These are phyloP conservation scores for Cyanistes caeruleus DNA, from an alignment of 2,113 vertebrate species.

Conservation along the genomic window DNA sequence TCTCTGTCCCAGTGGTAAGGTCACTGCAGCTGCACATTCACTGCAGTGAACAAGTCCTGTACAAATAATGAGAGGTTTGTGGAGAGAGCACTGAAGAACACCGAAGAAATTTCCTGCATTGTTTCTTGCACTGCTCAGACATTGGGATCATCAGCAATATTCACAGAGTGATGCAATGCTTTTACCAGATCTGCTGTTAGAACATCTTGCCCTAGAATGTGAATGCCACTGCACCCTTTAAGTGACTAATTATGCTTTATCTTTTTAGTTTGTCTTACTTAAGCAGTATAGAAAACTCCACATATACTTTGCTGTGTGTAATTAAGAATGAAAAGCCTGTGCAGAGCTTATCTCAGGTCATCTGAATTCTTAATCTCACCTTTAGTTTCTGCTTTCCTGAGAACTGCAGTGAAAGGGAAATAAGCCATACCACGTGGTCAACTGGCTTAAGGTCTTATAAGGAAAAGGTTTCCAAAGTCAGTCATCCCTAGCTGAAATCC, in stretches of 20 bases:
- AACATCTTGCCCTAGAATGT: background rate
- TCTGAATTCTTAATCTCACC: background rate
- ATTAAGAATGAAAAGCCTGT: background rate
- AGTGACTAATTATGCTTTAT: background rate
- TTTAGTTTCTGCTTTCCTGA: background rate
- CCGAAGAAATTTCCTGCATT: background rate
- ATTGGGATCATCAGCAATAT: background rate
- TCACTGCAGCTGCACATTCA: background rate
- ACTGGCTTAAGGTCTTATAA: background rate
- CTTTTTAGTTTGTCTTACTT: background rate
- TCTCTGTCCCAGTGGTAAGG: background rate
- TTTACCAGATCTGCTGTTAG: background rate
- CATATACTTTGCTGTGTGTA: background rate
- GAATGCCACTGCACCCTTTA: background rate
- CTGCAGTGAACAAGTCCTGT: background rate
- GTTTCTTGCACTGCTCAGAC: rapidly evolving
- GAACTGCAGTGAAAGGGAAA: background rate
- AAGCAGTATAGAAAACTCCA: background rate
- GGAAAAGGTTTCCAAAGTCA: background rate
- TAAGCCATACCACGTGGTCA: background rate
- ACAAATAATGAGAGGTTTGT: background rate
- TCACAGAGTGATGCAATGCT: background rate
- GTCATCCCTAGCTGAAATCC: background rate
- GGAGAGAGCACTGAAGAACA: background rate
- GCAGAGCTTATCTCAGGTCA: background rate